Evolutionary conservation across 2,888 invertebrate species (phyloP).

Genomic region (Lasioglossum marginatum): DNA sequence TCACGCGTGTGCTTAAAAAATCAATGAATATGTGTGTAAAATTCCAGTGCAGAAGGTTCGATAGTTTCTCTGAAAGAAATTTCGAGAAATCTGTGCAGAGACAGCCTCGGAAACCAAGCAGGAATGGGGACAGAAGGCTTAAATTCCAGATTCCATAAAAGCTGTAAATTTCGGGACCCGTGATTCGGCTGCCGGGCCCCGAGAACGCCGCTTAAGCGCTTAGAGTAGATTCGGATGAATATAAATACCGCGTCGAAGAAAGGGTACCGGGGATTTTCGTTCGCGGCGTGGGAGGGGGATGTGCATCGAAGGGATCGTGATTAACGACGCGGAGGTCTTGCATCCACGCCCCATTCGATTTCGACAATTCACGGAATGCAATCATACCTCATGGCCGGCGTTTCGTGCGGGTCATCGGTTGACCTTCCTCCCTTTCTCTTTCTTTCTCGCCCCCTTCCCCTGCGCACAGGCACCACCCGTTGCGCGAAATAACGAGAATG

Average conservation of each 20-base stretch:
- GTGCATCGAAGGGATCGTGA: slow-evolving; percentile 28
- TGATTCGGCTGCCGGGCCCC: not conserved
- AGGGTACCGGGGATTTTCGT: not conserved
- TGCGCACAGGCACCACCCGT: slow-evolving; percentile 70
- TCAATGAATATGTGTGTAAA: too few species aligned
- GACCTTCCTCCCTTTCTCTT: slow-evolving; percentile 61
- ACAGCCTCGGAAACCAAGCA: not conserved
- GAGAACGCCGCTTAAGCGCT: not conserved
- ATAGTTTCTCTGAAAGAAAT: not conserved
- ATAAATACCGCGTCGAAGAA: slow-evolving; percentile 1
- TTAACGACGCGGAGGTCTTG: slow-evolving; percentile 36
- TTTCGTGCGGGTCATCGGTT: slow-evolving; percentile 62
- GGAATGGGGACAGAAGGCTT: not conserved
- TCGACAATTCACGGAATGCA: slow-evolving; percentile 59
- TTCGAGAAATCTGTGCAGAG: not conserved
- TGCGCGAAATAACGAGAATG: slow-evolving; percentile 77
- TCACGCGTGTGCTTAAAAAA: too few species aligned
- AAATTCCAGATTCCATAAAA: not conserved
- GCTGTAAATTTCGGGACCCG: slow-evolving; percentile 11
- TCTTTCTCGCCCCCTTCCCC: slow-evolving; percentile 33
- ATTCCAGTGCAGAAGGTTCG: too few species aligned
- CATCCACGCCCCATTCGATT: slow-evolving; percentile 49
- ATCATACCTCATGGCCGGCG: slow-evolving; percentile 49
- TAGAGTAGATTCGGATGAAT: slow-evolving; percentile 20
- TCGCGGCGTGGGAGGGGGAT: not conserved